phyloP scores from a whole-genome alignment of 2,797 vertebrate species.

The Gymnoscopelus braueri region DNA sequence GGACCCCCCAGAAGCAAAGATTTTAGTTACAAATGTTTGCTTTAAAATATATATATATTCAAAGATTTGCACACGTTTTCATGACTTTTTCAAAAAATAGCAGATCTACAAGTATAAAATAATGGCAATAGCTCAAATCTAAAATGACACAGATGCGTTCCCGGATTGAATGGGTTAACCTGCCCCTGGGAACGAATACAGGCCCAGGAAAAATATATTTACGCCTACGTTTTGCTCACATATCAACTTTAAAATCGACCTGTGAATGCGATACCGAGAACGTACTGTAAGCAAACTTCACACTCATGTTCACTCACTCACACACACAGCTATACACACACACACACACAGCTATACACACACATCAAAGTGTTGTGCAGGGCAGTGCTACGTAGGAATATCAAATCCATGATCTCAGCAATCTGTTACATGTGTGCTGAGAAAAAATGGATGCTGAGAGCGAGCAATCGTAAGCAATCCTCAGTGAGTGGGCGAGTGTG shows the following conservation, averaged over 20 bases:
- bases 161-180: conserved; percentile 1
- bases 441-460: conserved; percentile 42
- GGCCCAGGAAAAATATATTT: conserved; percentile 8
- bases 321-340: background rate
- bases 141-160: too few relatives aligned
- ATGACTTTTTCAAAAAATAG: too few relatives aligned
- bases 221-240: conserved; percentile 34
- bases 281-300: conserved; percentile 16
- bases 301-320: background rate
- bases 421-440: conserved; percentile 53
- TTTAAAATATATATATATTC: too few relatives aligned
- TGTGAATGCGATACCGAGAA: conserved; percentile 35
- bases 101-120: too few relatives aligned
- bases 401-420: conserved; percentile 63
- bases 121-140: too few relatives aligned
- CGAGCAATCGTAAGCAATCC: conserved; percentile 51
- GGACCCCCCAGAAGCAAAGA: too few relatives aligned
- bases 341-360: background rate
- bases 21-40: too few relatives aligned
- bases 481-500: conserved; percentile 26
- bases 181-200: conserved; percentile 27
- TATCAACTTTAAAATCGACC: conserved; percentile 53
- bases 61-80: too few relatives aligned
- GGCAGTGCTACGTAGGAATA: conserved; percentile 47
- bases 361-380: conserved; percentile 22